Evolutionary conservation across 2,888 invertebrate species (phyloP).

Genomic region (Andrena dorsata): DNA sequence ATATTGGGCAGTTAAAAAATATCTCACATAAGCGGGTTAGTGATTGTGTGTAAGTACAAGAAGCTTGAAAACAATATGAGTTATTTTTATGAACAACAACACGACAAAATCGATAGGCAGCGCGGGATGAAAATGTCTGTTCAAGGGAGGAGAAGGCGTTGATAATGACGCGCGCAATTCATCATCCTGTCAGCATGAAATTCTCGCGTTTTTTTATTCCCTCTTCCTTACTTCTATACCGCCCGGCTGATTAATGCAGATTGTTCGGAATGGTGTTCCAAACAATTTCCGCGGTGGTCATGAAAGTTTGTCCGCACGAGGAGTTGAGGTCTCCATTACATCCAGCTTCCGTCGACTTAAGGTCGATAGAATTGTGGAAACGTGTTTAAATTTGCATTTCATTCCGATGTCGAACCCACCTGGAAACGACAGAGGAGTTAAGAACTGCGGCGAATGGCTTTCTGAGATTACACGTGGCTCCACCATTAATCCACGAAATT

Average conservation of each 20-base stretch:
- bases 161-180: conserved; percentile 42
- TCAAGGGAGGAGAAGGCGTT: conserved; percentile 29
- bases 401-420: conserved; percentile 61
- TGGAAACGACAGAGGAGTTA: conserved; percentile 34
- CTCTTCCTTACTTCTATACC: conserved; percentile 1
- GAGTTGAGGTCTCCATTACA: conserved; percentile 66
- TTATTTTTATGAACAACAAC: conserved; percentile 33
- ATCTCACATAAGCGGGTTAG: neutral
- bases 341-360: conserved; percentile 51
- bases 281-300: conserved; percentile 57
- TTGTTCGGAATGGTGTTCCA: conserved; percentile 39
- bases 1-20: neutral
- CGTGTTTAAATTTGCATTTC: conserved; percentile 74
- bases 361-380: conserved; percentile 71
- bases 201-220: neutral
- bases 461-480: conserved; percentile 36
- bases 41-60: neutral
- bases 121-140: conserved; percentile 30
- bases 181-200: conserved; percentile 8
- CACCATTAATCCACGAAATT: conserved; percentile 55
- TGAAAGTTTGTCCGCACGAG: conserved; percentile 57
- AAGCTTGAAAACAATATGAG: neutral
- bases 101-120: conserved; percentile 38
- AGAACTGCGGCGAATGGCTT: conserved; percentile 30
- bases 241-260: conserved; percentile 45